These are phyloP conservation scores for Acropternis orthonyx DNA, from an alignment of 2,797 vertebrate species.

Conservation along the genomic window DNA sequence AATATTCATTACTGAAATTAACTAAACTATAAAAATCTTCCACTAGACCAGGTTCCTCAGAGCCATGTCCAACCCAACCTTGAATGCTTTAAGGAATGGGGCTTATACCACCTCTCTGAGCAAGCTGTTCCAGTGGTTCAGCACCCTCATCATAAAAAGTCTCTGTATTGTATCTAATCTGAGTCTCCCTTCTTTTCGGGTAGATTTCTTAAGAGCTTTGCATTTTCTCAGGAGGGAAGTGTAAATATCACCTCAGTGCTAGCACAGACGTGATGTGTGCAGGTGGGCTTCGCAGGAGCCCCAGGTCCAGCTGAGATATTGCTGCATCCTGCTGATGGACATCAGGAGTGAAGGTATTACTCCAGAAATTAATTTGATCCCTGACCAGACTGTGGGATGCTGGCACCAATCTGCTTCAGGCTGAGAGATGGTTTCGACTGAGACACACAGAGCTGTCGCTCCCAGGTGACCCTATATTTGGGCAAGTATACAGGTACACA, in stretches of 20 bases:
- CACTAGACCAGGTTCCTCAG: background rate
- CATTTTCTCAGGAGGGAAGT: background rate
- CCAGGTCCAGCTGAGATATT: background rate
- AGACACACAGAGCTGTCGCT: background rate
- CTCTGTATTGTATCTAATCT: background rate
- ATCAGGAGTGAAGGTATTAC: background rate
- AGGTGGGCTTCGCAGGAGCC: background rate
- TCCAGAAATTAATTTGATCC: background rate
- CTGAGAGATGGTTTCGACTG: background rate
- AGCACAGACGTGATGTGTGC: background rate
- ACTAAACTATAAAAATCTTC: background rate
- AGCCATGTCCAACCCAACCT: background rate
- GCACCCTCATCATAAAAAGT: fast-evolving
- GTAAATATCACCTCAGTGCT: background rate
- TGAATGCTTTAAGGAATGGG: background rate
- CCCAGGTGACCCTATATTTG: background rate
- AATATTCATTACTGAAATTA: background rate
- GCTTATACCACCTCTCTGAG: background rate
- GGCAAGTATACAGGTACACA: background rate
- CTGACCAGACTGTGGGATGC: background rate
- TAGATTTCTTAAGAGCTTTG: background rate
- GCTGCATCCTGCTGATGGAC: background rate
- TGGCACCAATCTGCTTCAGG: background rate
- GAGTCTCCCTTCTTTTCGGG: background rate
- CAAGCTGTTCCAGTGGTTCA: background rate